These are phyloP conservation scores for Clitarchus hookeri DNA, from an alignment of 2,888 invertebrate genomes.

Conservation along the genomic window DNA sequence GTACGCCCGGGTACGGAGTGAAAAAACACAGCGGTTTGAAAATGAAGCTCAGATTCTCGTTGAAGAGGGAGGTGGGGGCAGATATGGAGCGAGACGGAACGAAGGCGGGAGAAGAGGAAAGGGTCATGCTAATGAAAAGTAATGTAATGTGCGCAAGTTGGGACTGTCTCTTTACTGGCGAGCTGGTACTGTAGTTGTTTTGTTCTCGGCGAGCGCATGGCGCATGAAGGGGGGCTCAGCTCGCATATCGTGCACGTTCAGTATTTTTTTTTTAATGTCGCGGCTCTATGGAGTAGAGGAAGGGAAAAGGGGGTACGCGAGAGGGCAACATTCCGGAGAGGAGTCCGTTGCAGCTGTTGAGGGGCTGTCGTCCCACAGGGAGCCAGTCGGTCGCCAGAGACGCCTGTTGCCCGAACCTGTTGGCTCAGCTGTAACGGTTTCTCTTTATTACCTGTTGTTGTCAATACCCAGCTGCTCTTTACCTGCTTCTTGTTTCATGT, in stretches of 20 bases:
- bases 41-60: neutral
- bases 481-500: no score
- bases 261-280: neutral
- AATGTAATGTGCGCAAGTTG: slow-evolving; percentile 7
- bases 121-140: neutral
- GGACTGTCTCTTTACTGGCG: neutral
- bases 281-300: neutral
- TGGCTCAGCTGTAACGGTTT: no score
- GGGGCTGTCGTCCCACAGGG: neutral
- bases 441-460: no score
- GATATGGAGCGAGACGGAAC: neutral
- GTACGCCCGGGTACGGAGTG: neutral
- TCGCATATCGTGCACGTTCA: neutral
- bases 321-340: slow-evolving; percentile 7
- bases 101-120: neutral
- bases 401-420: no score
- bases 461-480: no score
- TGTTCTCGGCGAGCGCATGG: neutral
- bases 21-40: neutral
- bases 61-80: neutral
- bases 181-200: neutral
- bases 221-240: neutral
- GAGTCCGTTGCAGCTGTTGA: neutral
- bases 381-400: no score
- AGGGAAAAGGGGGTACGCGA: neutral